Conservation (phyloP, 1,140 invertebrate species). For the Diorhabda carinulata region DNA sequence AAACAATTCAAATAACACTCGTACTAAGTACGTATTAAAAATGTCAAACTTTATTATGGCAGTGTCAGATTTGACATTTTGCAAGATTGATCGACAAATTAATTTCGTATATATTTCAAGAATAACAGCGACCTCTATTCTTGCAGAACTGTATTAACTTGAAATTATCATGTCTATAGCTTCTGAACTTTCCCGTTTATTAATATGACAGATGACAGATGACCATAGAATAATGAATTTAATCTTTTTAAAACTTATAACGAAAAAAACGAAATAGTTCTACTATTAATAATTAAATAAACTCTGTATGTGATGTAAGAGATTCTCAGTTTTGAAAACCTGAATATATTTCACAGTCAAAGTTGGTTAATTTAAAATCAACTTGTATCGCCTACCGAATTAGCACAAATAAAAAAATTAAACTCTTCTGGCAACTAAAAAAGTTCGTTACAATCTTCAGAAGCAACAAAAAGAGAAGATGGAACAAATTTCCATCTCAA, state of each 20-base stretch:
- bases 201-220: neutral
- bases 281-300: neutral
- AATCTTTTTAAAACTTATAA: neutral
- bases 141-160: no score
- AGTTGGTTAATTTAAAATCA: neutral
- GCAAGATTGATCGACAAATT: no score
- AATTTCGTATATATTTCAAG: no score
- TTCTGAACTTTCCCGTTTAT: no score
- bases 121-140: no score
- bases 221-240: neutral
- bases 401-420: slow-evolving; percentile 7
- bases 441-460: slow-evolving; percentile 29
- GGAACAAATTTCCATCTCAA: slow-evolving; percentile 19
- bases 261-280: neutral
- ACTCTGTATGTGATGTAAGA: neutral
- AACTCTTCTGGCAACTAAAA: slow-evolving; percentile 12
- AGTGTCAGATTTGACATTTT: no score
- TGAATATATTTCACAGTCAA: no score
- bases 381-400: slow-evolving; percentile 1
- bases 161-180: no score
- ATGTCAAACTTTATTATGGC: no score
- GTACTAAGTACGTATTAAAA: no score
- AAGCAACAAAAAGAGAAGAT: slow-evolving; percentile 21
- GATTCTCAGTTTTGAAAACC: no score
- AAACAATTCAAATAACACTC: no score